Evolutionary conservation across 2,113 vertebrate genomes (phyloP).

Genomic region (Propithecus coquereli): DNA sequence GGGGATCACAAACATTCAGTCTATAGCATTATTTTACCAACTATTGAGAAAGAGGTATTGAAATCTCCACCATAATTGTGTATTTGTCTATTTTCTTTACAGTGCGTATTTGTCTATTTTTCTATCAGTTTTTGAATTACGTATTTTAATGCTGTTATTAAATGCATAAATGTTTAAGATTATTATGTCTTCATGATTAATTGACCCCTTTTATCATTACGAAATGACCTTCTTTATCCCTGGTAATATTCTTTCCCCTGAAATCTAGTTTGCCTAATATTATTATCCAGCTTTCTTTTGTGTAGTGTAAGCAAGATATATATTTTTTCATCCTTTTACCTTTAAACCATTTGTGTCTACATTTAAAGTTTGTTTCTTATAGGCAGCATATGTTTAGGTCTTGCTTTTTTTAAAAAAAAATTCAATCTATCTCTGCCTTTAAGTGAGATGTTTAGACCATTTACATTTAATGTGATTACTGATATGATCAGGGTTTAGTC

Average conservation of each 20-base stretch:
- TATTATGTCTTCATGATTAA: not conserved
- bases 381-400: not conserved
- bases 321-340: not conserved
- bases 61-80: not conserved
- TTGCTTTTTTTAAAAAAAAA: not conserved
- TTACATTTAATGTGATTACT: not conserved
- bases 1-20: not conserved
- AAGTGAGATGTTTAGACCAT: not conserved
- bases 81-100: not conserved
- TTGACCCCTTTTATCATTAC: not conserved
- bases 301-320: not conserved
- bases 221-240: not conserved
- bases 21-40: not conserved
- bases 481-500: not conserved
- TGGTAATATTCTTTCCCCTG: not conserved
- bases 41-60: not conserved
- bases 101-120: not conserved
- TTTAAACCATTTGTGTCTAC: not conserved
- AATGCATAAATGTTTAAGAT: not conserved
- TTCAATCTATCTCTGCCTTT: not conserved
- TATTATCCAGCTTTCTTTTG: not conserved
- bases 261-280: not conserved
- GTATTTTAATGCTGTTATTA: not conserved
- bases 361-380: not conserved
- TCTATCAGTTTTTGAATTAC: not conserved